These are phyloP conservation scores for Calyptomena viridis DNA, from an alignment of 2,113 vertebrate species.

Conservation along the genomic window DNA sequence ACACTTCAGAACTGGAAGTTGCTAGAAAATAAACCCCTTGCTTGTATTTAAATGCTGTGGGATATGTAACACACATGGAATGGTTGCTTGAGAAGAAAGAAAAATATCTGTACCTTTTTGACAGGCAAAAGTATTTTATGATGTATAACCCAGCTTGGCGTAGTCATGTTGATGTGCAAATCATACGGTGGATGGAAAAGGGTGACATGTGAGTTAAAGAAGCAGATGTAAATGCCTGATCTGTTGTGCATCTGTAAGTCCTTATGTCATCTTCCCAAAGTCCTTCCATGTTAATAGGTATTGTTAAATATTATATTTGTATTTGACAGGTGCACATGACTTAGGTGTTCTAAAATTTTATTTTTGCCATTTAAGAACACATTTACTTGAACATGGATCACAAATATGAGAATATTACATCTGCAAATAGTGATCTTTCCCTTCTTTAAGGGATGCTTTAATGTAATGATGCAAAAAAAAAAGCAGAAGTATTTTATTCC, in stretches of 20 bases:
- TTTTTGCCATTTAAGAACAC: background rate
- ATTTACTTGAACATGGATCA: background rate
- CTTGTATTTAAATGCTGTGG: background rate
- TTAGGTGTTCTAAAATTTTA: background rate
- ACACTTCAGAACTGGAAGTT: background rate
- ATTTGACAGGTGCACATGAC: background rate
- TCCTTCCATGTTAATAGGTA: background rate
- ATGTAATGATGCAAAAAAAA: background rate
- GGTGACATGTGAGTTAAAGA: conserved; percentile 22
- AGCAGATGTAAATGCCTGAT: conserved; percentile 23
- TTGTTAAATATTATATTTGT: background rate
- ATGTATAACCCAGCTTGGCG: background rate
- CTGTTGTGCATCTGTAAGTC: background rate
- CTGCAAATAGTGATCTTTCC: background rate
- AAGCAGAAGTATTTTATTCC: background rate
- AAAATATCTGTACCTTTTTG: background rate
- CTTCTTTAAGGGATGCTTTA: background rate
- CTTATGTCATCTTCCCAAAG: conserved; percentile 4
- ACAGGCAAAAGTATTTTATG: background rate
- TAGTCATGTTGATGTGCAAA: background rate
- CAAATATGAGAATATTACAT: background rate
- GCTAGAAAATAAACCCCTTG: background rate
- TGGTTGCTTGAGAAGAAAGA: background rate
- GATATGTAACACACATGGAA: background rate
- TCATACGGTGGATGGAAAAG: background rate